Evolutionary conservation across 2,888 invertebrate species (phyloP).

Genomic region (Lasioglossum villosulum): DNA sequence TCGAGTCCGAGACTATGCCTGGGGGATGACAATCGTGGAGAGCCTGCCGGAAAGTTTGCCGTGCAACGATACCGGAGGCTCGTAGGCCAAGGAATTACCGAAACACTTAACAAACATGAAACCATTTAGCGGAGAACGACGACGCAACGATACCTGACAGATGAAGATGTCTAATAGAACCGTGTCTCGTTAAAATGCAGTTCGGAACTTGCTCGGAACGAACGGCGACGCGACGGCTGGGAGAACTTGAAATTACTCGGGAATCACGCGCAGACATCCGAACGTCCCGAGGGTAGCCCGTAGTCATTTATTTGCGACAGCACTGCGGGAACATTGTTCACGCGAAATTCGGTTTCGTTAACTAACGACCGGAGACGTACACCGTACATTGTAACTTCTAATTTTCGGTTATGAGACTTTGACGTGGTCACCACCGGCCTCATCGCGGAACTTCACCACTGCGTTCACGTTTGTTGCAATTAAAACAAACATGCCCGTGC

Average conservation of each 20-base stretch:
- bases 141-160: constrained; percentile 42
- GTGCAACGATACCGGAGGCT: constrained; percentile 24
- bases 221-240: not conserved
- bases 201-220: constrained; percentile 35
- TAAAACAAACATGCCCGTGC: not conserved
- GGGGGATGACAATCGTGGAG: constrained; percentile 37
- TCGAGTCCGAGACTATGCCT: constrained; percentile 30
- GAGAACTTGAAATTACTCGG: constrained; percentile 52
- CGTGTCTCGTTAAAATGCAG: constrained; percentile 57
- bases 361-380: not conserved
- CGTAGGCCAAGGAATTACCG: constrained; percentile 47
- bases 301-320: constrained; percentile 5
- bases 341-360: constrained; percentile 15
- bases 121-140: constrained; percentile 42
- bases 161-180: constrained; percentile 47
- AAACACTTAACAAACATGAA: constrained; percentile 60
- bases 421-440: not conserved
- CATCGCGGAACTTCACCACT: not conserved
- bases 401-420: not conserved
- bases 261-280: constrained; percentile 26
- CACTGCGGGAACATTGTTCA: not conserved
- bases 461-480: not conserved
- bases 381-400: not conserved
- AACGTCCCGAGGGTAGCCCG: not conserved
- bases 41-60: constrained; percentile 35